These are phyloP conservation scores for Bellardia pandia DNA, from an alignment of 2,888 invertebrate genomes.

Conservation along the genomic window DNA sequence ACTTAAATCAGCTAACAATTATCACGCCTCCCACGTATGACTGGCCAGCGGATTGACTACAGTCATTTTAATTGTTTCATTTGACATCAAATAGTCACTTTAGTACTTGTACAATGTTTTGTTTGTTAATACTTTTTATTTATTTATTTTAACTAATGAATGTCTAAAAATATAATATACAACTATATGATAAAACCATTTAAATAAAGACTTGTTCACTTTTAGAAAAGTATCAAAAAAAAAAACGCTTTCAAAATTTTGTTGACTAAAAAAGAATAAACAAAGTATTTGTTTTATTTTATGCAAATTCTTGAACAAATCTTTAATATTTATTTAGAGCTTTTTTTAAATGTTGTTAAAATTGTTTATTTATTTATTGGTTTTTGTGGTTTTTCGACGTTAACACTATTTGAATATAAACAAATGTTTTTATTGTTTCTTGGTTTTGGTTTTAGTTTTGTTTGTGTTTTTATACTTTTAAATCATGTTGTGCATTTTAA, in stretches of 20 bases:
- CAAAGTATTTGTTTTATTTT: constrained; percentile 44
- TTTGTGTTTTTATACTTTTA: background rate
- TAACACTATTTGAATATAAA: constrained; percentile 37
- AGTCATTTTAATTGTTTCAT: background rate
- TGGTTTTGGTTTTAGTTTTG: background rate
- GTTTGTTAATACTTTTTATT: background rate
- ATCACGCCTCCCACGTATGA: constrained; percentile 6
- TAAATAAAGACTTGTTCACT: too few relatives aligned
- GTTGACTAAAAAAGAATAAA: background rate
- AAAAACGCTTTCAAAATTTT: background rate
- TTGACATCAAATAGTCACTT: background rate
- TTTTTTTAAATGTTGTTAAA: constrained; percentile 16
- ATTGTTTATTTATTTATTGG: constrained; percentile 30
- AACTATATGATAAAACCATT: background rate
- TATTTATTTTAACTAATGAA: background rate
- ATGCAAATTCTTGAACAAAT: constrained; percentile 49
- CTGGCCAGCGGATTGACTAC: background rate
- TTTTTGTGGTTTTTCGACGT: constrained; percentile 35
- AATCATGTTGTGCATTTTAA: constrained; percentile 47
- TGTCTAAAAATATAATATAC: background rate
- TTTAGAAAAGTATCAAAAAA: background rate
- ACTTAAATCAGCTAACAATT: background rate
- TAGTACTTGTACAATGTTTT: background rate
- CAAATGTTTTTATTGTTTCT: constrained; percentile 45
- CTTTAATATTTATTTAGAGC: constrained; percentile 35